These are phyloP conservation scores for Cerastis leucographa DNA, from an alignment of 2,888 invertebrate species.

Conservation along the genomic window DNA sequence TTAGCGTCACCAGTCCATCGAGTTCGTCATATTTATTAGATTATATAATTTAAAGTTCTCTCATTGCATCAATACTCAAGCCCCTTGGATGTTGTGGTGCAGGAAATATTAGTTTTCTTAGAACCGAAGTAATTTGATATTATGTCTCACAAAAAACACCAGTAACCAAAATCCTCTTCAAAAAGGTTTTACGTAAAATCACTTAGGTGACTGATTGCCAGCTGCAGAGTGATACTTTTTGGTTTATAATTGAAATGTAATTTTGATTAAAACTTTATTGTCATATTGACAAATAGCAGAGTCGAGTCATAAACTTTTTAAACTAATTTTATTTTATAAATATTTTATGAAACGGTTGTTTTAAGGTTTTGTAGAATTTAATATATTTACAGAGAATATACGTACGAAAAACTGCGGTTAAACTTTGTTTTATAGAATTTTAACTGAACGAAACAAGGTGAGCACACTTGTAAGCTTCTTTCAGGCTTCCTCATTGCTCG, in stretches of 20 bases:
- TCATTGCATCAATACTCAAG: not conserved
- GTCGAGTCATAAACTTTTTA: not conserved
- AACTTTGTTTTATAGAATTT: not conserved
- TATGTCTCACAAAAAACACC: not conserved
- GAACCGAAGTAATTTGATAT: not conserved
- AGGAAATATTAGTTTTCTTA: not conserved
- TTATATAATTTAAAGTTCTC: too few relatives aligned
- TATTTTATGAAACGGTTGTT: not conserved
- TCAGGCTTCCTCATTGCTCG: not conserved
- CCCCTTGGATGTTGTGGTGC: not conserved
- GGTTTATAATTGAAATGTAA: not conserved
- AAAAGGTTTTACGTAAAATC: not conserved
- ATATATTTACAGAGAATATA: not conserved
- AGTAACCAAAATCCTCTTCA: not conserved
- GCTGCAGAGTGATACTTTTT: not conserved
- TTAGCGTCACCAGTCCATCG: not conserved
- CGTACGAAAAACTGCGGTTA: not conserved
- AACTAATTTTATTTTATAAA: not conserved
- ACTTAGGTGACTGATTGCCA: not conserved
- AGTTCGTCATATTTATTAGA: not conserved
- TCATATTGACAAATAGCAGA: slow-evolving; percentile 13
- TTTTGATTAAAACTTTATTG: not conserved
- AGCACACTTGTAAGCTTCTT: not conserved
- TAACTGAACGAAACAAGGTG: not conserved
- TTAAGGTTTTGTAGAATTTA: not conserved